phyloP scores from a whole-genome alignment of 2,888 invertebrate species.

The Physocephala rufipes region DNA sequence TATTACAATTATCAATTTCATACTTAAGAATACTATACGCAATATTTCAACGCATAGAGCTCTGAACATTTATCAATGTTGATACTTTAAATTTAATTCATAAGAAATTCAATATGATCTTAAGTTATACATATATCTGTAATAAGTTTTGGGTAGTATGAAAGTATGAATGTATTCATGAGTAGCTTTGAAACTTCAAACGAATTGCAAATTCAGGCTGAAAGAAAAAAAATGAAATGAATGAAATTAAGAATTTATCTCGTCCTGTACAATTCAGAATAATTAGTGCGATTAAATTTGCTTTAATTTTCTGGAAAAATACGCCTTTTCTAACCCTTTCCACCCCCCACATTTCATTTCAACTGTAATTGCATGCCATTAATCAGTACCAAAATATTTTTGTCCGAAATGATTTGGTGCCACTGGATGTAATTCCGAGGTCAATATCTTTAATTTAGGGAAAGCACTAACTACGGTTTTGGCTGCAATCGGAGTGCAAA shows the following conservation, averaged over 20 bases:
- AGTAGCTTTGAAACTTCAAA: conserved; percentile 9
- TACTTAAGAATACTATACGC: background rate
- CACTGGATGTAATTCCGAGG: conserved; percentile 93
- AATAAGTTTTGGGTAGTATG: background rate
- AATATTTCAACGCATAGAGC: background rate
- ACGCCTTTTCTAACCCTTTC: background rate
- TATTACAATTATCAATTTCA: background rate
- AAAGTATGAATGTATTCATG: conserved; percentile 11
- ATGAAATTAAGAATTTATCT: background rate
- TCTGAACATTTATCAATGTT: too few relatives aligned
- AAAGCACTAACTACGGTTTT: conserved; percentile 84
- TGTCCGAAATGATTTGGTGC: conserved; percentile 98
- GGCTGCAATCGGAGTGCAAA: conserved; percentile 93
- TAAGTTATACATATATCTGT: conserved; percentile 18
- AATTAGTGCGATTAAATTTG: background rate
- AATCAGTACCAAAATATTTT: conserved; percentile 99
- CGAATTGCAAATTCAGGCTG: conserved; percentile 22
- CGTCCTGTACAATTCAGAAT: background rate
- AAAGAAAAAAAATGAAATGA: conserved; percentile 7
- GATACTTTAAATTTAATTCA: background rate
- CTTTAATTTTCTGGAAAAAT: background rate
- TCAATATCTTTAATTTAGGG: conserved; percentile 92
- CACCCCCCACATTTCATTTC: background rate
- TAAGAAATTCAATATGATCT: too few relatives aligned
- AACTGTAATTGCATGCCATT: conserved; percentile 36